phyloP scores from a whole-genome alignment of 2,797 vertebrate genomes.

The Lagocephalus sceleratus region DNA sequence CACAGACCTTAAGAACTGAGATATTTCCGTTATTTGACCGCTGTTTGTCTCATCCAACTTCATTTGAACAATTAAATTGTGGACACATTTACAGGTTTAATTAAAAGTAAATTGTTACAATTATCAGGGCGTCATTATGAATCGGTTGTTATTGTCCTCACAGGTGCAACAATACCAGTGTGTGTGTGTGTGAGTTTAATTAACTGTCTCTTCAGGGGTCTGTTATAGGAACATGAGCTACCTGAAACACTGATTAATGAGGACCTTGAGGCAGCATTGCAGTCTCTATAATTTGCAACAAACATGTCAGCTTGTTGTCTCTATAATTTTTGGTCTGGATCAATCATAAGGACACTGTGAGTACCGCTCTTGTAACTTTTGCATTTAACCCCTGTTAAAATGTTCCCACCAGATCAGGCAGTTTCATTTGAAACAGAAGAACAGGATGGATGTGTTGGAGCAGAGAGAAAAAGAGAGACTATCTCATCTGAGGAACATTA shows the following conservation, averaged over 20 bases:
- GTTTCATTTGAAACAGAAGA: conserved; percentile 82
- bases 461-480: conserved; percentile 77
- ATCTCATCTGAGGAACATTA: conserved; percentile 78
- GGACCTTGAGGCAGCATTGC: conserved; percentile 65
- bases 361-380: conserved; percentile 36
- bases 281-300: conserved; percentile 60
- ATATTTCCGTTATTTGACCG: no score
- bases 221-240: conserved; percentile 37
- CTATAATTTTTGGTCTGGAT: conserved; percentile 49
- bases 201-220: conserved; percentile 62
- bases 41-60: no score
- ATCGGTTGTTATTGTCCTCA: conserved; percentile 35
- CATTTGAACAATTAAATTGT: conserved; percentile 4
- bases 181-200: conserved; percentile 55
- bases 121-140: conserved; percentile 29
- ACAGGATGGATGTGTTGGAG: conserved; percentile 78
- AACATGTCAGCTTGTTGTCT: conserved; percentile 71
- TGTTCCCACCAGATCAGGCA: conserved; percentile 77
- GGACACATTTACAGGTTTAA: conserved; percentile 9
- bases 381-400: conserved; percentile 22
- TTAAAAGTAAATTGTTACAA: conserved; percentile 21
- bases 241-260: conserved; percentile 74
- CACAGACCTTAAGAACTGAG: no score
- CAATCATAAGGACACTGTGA: conserved; percentile 64
- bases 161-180: conserved; percentile 26